Evolutionary conservation across 2,888 invertebrate genomes (phyloP).

Genomic region (Electrophaes corylata): DNA sequence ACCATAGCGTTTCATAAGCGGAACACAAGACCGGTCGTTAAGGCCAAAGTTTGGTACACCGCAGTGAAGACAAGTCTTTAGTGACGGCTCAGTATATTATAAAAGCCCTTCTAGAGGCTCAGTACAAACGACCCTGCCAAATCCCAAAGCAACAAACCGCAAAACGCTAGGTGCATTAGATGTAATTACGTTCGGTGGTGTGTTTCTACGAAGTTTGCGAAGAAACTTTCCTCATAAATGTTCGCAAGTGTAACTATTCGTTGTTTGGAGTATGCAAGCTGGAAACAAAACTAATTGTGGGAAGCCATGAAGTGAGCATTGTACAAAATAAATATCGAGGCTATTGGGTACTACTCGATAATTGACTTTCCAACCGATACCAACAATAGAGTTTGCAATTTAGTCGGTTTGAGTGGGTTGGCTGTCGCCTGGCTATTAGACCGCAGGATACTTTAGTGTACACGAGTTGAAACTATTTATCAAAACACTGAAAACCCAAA

Average conservation of each 20-base stretch:
- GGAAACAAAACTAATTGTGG: conserved; percentile 31
- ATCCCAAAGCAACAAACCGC: conserved; percentile 28
- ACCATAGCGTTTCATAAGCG: too few relatives aligned
- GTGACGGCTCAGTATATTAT: conserved; percentile 1
- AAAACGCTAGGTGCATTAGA: conserved; percentile 32
- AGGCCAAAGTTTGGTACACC: background rate
- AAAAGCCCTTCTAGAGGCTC: conserved; percentile 1
- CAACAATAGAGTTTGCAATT: background rate
- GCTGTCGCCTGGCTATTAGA: background rate
- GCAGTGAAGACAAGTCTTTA: background rate
- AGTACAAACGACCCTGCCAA: conserved; percentile 18
- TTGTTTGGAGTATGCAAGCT: conserved; percentile 30
- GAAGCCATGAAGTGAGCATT: conserved; percentile 22
- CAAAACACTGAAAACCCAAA: too few relatives aligned
- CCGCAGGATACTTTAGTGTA: background rate
- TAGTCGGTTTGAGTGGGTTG: background rate
- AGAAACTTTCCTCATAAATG: conserved; percentile 35
- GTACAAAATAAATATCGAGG: conserved; percentile 6
- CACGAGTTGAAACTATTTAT: too few relatives aligned
- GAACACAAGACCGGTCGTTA: background rate
- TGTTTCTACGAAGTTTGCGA: conserved; percentile 26
- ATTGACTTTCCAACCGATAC: conserved; percentile 13
- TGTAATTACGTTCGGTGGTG: conserved; percentile 31
- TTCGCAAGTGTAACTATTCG: conserved; percentile 30
- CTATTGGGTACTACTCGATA: conserved; percentile 8